Base-by-base conservation (phyloP, 2,888 invertebrate species). In the Platycheirus albimanus region DNA sequence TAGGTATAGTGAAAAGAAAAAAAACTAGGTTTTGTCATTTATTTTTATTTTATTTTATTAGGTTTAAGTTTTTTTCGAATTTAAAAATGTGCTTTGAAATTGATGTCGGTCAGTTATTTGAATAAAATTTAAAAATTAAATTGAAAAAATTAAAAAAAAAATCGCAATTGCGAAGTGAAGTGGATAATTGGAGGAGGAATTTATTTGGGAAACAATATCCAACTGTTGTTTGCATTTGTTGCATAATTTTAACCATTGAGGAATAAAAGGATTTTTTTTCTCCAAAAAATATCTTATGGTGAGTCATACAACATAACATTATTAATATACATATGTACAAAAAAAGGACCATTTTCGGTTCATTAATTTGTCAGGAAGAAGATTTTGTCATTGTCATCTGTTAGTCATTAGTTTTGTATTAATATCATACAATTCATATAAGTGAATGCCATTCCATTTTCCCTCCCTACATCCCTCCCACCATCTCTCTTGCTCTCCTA, bases 231-330 rank as follows among this genome's bases (percentile, higher is more conserved):
- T 8, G n/a, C 24, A 24, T 33, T 11, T 45, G 24, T 49, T 66
- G 49, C 49, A 69, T 43, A 24, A 28, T 61, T 43, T 30, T 13
- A 45, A 2, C n/a, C 36, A 41, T n/a, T 58, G 43, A 52, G 69
- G 75, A 75, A 67, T 75, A 75, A 8, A 2, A 28, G 58, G 58
- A 61, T 61, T 69, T 69, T n/a, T 20, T 24, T 61, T 38, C n/a
- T 45, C 17, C 7, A 58, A 6, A 36, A 30, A 45, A 20, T 7
- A 33, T 24, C 24, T 43, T 19, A 51, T 52, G 74, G 75, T 69
- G 51, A 75, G 58, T 61, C 8, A 11, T 43, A n/a, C n/a, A n/a
- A n/a, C n/a, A n/a, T n/a, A n/a, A n/a, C n/a, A n/a, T n/a, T n/a
- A n/a, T n/a, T n/a, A n/a, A n/a, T n/a, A n/a, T n/a, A n/a, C n/a